Conservation (phyloP, 2,797 vertebrate genomes). For the Balearica regulorum region DNA sequence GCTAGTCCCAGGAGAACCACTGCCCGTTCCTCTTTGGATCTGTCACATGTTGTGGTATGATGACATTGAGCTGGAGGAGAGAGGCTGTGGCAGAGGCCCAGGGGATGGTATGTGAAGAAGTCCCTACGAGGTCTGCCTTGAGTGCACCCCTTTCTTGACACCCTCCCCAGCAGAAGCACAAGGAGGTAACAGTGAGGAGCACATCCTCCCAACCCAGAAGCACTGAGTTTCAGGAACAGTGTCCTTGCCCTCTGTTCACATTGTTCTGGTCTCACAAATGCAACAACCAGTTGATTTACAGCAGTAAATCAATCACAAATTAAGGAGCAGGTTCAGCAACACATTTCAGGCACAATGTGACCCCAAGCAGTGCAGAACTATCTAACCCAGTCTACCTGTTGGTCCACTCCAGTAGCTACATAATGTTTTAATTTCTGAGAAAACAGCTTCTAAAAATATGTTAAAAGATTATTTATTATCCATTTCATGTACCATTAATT, state of each 20-base stretch:
- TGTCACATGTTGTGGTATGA: rapidly evolving
- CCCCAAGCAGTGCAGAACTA: background rate
- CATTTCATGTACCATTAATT: background rate
- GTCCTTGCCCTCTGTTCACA: background rate
- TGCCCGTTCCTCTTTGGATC: rapidly evolving
- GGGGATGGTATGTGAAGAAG: background rate
- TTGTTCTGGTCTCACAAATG: background rate
- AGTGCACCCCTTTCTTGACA: background rate
- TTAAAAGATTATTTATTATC: background rate
- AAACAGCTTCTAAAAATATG: background rate
- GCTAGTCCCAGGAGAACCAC: background rate
- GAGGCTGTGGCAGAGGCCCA: background rate
- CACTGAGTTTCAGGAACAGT: background rate
- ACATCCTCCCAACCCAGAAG: background rate
- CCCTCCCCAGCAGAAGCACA: background rate
- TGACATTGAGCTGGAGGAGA: background rate
- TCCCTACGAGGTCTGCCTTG: rapidly evolving
- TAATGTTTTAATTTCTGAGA: background rate
- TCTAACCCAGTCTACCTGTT: background rate
- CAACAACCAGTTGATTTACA: background rate
- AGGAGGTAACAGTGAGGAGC: background rate
- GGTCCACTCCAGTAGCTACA: background rate
- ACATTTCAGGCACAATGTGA: background rate
- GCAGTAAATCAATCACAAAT: background rate
- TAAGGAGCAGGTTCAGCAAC: background rate